phyloP scores from a whole-genome alignment of 2,113 vertebrate genomes.

The Varanus salvator region DNA sequence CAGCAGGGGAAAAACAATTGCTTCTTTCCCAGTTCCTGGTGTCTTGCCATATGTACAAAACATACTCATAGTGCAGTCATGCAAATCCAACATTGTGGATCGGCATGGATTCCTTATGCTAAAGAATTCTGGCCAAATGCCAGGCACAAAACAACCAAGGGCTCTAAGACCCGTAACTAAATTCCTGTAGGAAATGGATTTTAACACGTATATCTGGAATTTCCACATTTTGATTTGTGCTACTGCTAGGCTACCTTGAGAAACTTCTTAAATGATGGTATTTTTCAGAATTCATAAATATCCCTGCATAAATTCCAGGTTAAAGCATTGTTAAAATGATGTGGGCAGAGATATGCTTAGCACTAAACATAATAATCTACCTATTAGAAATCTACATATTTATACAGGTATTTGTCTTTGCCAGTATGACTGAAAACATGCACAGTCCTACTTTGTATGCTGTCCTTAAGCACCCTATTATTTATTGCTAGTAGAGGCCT shows the following conservation, averaged over 20 bases:
- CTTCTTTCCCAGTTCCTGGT: slow-evolving; percentile 62
- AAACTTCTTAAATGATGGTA: slow-evolving; percentile 13
- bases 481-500: slow-evolving; percentile 52
- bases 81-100: slow-evolving; percentile 51
- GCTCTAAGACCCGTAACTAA: neutral
- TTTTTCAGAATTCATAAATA: slow-evolving; percentile 21
- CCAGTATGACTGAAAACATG: slow-evolving; percentile 35
- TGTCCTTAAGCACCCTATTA: slow-evolving; percentile 49
- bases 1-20: slow-evolving; percentile 75
- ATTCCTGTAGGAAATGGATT: neutral
- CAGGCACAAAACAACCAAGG: slow-evolving; percentile 23
- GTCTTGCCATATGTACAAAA: slow-evolving; percentile 49
- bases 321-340: slow-evolving; percentile 18
- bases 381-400: neutral
- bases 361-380: too few species aligned
- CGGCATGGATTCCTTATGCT: slow-evolving; percentile 47
- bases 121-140: slow-evolving; percentile 26
- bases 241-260: neutral
- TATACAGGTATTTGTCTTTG: neutral
- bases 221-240: slow-evolving; percentile 7
- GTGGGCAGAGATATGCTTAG: too few species aligned
- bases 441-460: slow-evolving; percentile 44
- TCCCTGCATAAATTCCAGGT: slow-evolving; percentile 26
- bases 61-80: slow-evolving; percentile 35
- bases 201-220: slow-evolving; percentile 4